Evolutionary conservation across 2,888 invertebrate genomes (phyloP).

Genomic region (Xanthorhoe designata): DNA sequence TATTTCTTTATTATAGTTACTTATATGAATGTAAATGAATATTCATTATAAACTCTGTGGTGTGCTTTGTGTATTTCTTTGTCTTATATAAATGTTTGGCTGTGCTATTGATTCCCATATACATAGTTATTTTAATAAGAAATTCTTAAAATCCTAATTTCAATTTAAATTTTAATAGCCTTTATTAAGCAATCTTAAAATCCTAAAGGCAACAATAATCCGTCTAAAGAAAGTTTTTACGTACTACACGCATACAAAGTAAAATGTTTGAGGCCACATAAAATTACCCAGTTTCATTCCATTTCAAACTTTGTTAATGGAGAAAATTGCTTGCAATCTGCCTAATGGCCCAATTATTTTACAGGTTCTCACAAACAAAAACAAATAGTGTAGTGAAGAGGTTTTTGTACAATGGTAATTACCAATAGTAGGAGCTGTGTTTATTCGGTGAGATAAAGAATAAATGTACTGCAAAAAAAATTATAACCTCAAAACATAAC

Average conservation of each 20-base stretch:
- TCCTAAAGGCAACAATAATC: neutral
- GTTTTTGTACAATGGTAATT: neutral
- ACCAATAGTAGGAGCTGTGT: neutral
- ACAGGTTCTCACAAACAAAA: conserved; percentile 13
- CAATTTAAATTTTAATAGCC: too few relatives aligned
- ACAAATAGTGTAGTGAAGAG: conserved; percentile 3
- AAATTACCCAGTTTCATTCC: conserved; percentile 52
- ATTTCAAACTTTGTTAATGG: conserved; percentile 56
- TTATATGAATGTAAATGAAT: too few relatives aligned
- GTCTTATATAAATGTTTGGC: too few relatives aligned
- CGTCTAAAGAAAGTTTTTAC: conserved; percentile 11
- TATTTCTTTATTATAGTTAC: too few relatives aligned
- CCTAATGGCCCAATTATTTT: conserved; percentile 57
- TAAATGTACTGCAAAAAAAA: too few relatives aligned
- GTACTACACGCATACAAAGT: conserved; percentile 6
- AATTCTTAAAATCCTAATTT: too few relatives aligned
- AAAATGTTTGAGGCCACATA: conserved; percentile 27
- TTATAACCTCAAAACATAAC: too few relatives aligned
- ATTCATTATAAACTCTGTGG: too few relatives aligned
- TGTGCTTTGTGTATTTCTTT: too few relatives aligned
- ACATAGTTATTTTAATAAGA: too few relatives aligned
- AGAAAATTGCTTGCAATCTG: conserved; percentile 60
- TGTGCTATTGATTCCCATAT: too few relatives aligned
- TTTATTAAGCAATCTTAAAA: too few relatives aligned
- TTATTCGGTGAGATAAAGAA: neutral